phyloP scores from a whole-genome alignment of 2,888 invertebrate species.

The Spilosoma lubricipeda region DNA sequence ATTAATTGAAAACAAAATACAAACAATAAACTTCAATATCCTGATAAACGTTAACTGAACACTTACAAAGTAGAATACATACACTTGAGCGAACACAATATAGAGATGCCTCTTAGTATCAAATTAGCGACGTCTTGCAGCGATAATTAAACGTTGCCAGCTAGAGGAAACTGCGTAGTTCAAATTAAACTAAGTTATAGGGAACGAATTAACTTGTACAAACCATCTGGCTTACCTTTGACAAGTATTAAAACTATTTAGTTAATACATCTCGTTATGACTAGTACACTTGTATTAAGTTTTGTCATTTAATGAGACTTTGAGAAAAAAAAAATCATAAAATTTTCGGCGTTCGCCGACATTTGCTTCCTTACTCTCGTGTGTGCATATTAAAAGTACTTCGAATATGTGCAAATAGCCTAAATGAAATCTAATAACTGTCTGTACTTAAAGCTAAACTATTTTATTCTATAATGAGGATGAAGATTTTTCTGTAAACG shows the following conservation, averaged over 20 bases:
- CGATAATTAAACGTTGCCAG: slow-evolving; percentile 74
- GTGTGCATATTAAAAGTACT: background rate
- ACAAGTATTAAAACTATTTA: slow-evolving; percentile 49
- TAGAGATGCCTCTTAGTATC: slow-evolving; percentile 69
- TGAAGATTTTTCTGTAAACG: background rate
- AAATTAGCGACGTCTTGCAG: slow-evolving; percentile 76
- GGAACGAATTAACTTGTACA: slow-evolving; percentile 71
- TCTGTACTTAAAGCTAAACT: too few species aligned
- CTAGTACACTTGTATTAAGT: slow-evolving; percentile 22
- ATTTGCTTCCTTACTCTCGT: background rate
- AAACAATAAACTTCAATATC: slow-evolving; percentile 1
- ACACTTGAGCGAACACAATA: slow-evolving; percentile 65
- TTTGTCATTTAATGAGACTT: slow-evolving; percentile 3
- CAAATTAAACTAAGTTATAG: slow-evolving; percentile 78
- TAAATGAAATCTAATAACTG: too few species aligned
- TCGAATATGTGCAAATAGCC: too few species aligned
- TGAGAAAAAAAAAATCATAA: too few species aligned
- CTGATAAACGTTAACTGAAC: slow-evolving; percentile 12
- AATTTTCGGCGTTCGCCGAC: too few species aligned
- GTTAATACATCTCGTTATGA: slow-evolving; percentile 21
- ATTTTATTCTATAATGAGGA: background rate
- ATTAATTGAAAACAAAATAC: background rate
- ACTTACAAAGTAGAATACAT: slow-evolving; percentile 44
- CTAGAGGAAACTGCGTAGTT: slow-evolving; percentile 71
- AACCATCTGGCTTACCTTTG: slow-evolving; percentile 59